Conservation (phyloP, 2,888 invertebrate genomes). For the Merodon equestris region DNA sequence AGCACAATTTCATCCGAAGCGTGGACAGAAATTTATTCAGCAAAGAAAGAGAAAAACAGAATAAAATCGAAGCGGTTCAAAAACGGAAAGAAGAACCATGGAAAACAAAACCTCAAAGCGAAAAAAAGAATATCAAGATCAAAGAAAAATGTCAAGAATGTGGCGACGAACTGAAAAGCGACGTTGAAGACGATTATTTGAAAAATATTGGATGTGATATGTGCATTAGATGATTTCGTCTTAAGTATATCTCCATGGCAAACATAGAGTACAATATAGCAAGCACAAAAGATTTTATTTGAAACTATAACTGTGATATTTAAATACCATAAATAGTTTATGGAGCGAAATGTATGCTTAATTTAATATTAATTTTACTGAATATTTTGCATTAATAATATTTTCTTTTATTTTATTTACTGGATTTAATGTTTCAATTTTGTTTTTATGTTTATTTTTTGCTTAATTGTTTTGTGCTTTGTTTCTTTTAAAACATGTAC, state of each 20-base stretch:
- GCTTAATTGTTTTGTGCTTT: conserved; percentile 4
- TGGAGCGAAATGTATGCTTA: neutral
- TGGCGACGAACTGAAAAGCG: conserved; percentile 31
- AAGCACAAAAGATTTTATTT: conserved; percentile 3
- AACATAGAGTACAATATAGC: neutral
- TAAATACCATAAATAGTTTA: neutral
- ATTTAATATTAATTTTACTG: conserved; percentile 1
- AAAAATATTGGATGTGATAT: conserved; percentile 37
- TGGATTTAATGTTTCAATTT: conserved; percentile 3
- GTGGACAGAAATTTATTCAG: conserved; percentile 23
- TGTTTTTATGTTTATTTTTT: neutral
- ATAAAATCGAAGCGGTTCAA: conserved; percentile 10
- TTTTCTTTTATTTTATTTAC: conserved; percentile 1
- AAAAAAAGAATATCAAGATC: conserved; percentile 9
- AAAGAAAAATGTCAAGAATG: conserved; percentile 25
- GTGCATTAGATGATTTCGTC: conserved; percentile 23
- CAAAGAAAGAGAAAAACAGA: conserved; percentile 32
- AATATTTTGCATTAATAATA: conserved; percentile 8
- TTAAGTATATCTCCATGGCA: conserved; percentile 25
- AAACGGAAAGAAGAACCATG: conserved; percentile 25
- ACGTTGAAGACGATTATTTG: conserved; percentile 26
- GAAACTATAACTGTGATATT: conserved; percentile 9
- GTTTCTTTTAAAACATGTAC: conserved; percentile 8
- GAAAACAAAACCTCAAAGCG: conserved; percentile 11
- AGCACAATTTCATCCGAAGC: conserved; percentile 36